These are phyloP conservation scores for Drosophila nannoptera DNA, from an alignment of 1,140 invertebrate species.

Conservation along the genomic window DNA sequence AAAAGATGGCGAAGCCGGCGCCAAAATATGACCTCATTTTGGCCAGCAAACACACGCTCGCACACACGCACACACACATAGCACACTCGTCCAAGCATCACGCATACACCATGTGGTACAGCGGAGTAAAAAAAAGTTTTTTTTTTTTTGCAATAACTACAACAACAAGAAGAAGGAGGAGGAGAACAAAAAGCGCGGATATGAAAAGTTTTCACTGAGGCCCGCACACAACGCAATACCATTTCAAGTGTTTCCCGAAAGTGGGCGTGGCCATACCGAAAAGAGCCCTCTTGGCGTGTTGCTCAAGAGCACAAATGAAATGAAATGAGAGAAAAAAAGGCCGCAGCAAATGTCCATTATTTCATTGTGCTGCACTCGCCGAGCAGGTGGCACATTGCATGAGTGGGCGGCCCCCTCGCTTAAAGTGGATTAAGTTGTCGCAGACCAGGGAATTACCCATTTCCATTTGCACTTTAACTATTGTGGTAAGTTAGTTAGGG, in stretches of 20 bases:
- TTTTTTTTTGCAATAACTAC: not conserved
- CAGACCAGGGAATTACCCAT: conserved; percentile 15
- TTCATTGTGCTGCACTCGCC: conserved; percentile 37
- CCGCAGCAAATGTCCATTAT: conserved; percentile 28
- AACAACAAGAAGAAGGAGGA: not conserved
- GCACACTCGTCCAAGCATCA: conserved; percentile 22
- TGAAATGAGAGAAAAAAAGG: not conserved
- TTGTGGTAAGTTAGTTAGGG: not conserved
- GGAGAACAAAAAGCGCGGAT: conserved; percentile 17
- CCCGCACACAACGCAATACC: conserved; percentile 52
- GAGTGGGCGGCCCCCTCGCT: not conserved
- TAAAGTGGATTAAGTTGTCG: conserved; percentile 36
- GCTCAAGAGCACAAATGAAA: not conserved
- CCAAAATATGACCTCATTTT: conserved; percentile 73
- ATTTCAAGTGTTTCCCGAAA: conserved; percentile 50
- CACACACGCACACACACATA: conserved; percentile 26
- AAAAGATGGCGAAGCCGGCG: conserved; percentile 51
- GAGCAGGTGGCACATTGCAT: conserved; percentile 34
- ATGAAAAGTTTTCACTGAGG: conserved; percentile 6
- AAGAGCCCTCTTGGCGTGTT: conserved; percentile 19
- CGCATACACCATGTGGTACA: conserved; percentile 41
- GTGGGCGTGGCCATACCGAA: not conserved
- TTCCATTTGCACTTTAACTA: conserved; percentile 19
- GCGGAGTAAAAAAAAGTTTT: conserved; percentile 9
- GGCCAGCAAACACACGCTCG: conserved; percentile 5